Conservation (phyloP, 2,888 invertebrate species). For the Hypolimnas misippus region DNA sequence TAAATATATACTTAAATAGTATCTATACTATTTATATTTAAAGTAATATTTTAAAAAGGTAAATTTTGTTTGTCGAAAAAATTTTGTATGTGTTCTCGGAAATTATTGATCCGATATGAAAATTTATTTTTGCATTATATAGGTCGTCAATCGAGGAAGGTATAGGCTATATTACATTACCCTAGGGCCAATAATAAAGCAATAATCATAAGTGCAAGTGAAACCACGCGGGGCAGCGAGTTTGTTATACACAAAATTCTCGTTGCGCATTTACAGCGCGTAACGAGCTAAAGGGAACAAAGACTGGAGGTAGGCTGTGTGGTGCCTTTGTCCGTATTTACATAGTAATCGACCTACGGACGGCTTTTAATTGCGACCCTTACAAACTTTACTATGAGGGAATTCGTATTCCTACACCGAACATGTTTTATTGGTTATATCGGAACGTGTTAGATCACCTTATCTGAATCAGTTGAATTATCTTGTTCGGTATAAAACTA, state of each 20-base stretch:
- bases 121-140: too few species aligned
- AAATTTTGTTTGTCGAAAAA: too few species aligned
- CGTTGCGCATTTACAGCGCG: background rate
- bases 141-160: too few species aligned
- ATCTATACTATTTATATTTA: too few species aligned
- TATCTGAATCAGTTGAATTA: conserved; percentile 22
- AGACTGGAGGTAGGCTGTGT: conserved; percentile 34
- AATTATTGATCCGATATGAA: too few species aligned
- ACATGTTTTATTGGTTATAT: conserved; percentile 27
- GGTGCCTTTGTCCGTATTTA: conserved; percentile 67
- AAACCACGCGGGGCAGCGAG: too few species aligned
- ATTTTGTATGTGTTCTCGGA: too few species aligned
- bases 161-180: too few species aligned
- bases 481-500: conserved; percentile 14
- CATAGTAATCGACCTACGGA: conserved; percentile 68
- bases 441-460: conserved; percentile 18
- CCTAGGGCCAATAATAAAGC: too few species aligned
- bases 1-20: too few species aligned
- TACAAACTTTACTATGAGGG: conserved; percentile 43
- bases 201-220: too few species aligned
- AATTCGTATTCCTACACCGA: conserved; percentile 33
- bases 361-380: conserved; percentile 67
- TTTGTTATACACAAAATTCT: background rate
- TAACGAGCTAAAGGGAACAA: conserved; percentile 6
- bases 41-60: too few species aligned